A percentile compares a stretch with the other conserved stretches of the same genome.
These are phyloP conservation scores for Opisthocomus hoazin DNA, from an alignment of 2,113 vertebrate genomes.

Conservation along the genomic window DNA sequence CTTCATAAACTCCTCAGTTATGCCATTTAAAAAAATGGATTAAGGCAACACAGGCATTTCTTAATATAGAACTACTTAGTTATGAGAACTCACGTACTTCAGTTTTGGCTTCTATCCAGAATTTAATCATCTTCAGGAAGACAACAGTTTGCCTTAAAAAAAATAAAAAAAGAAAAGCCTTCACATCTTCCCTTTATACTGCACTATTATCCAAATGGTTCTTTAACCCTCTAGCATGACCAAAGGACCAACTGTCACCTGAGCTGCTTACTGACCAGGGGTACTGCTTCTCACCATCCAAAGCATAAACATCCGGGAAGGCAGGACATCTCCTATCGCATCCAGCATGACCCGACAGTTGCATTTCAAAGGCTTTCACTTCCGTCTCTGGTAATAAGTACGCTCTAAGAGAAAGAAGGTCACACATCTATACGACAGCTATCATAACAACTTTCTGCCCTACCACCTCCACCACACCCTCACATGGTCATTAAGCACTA, in stretches of 20 bases:
- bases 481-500: not conserved
- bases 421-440: not conserved
- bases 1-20: not conserved
- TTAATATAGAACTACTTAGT: not conserved
- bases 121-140: not conserved
- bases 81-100: not conserved
- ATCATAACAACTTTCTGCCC: not conserved
- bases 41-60: not conserved
- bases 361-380: not conserved
- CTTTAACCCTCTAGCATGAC: not conserved
- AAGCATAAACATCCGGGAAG: not conserved
- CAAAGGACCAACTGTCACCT: not conserved
- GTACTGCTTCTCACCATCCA: not conserved
- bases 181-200: not conserved
- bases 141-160: not conserved
- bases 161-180: not conserved
- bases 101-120: not conserved
- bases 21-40: not conserved
- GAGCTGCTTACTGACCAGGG: not conserved
- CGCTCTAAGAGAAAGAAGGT: not conserved
- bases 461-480: not conserved
- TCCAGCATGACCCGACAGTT: not conserved
- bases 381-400: not conserved
- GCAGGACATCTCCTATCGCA: not conserved
- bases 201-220: not conserved